A percentile compares a stretch with the other conserved stretches of the same genome.
Evolutionary conservation across 2,797 vertebrate genomes (phyloP).

Genomic region (Hoplostethus atlanticus): DNA sequence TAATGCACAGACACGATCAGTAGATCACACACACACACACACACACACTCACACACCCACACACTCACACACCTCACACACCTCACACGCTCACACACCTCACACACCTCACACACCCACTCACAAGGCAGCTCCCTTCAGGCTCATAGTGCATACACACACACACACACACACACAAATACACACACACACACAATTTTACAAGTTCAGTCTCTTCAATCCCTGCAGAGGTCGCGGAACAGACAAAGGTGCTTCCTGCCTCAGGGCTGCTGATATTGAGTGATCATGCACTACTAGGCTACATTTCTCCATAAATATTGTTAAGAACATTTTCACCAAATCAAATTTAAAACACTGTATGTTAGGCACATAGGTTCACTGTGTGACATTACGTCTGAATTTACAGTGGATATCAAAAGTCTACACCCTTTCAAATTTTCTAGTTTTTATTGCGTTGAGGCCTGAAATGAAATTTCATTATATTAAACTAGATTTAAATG

Average conservation of each 20-base stretch:
- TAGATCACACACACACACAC: conserved; percentile 9
- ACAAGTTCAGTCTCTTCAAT: conserved; percentile 13
- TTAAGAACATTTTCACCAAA: conserved; percentile 10
- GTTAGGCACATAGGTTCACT: conserved; percentile 17
- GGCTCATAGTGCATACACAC: background rate
- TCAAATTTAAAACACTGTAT: conserved; percentile 38
- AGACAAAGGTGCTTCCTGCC: conserved; percentile 14
- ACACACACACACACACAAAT: background rate
- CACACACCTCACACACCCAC: background rate
- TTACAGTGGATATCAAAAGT: conserved; percentile 18
- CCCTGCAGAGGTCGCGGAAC: conserved; percentile 4
- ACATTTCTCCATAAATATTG: conserved; percentile 14
- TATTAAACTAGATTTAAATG: conserved; percentile 22
- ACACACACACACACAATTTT: background rate
- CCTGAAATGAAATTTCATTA: conserved; percentile 22
- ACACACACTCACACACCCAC: background rate
- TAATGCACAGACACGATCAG: conserved; percentile 60
- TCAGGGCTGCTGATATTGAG: conserved; percentile 1
- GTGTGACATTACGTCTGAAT: conserved; percentile 35
- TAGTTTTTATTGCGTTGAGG: conserved; percentile 3
- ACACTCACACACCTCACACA: background rate
- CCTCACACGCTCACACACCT: background rate
- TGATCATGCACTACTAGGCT: conserved; percentile 11
- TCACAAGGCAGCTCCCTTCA: background rate
- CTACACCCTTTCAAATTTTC: background rate